phyloP scores from a whole-genome alignment of 2,113 vertebrate species.

The Vulpes lagopus region DNA sequence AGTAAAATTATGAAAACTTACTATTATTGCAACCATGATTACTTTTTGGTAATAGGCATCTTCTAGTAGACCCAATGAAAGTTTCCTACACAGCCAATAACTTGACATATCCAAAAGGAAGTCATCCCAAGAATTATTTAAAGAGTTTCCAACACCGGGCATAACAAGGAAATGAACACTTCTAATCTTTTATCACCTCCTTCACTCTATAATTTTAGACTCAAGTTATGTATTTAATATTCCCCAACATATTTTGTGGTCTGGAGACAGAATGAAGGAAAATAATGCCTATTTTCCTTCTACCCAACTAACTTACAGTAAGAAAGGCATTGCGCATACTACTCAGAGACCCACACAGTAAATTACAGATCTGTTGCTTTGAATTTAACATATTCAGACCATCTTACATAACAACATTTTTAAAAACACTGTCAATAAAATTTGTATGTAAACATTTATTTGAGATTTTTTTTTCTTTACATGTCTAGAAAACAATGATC shows the following conservation, averaged over 20 bases:
- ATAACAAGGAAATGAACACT: background rate
- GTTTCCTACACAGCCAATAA: background rate
- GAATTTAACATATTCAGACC: background rate
- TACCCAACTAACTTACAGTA: background rate
- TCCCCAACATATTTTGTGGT: background rate
- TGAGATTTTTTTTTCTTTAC: background rate
- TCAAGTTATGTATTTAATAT: background rate
- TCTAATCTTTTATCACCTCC: background rate
- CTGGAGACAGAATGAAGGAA: background rate
- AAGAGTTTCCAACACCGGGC: background rate
- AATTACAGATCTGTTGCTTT: background rate
- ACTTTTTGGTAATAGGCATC: background rate
- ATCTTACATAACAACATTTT: background rate
- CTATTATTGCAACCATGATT: background rate
- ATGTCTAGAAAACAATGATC: background rate
- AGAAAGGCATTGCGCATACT: background rate
- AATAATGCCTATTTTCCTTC: background rate
- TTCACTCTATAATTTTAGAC: background rate
- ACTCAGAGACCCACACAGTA: background rate
- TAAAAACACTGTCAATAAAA: background rate
- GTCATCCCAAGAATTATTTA: background rate
- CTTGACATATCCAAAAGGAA: background rate
- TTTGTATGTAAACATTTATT: background rate
- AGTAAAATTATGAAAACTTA: background rate
- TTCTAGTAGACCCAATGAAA: background rate